These are phyloP conservation scores for Rhegmatorhina hoffmannsi DNA, from an alignment of 2,113 vertebrate species.

Conservation along the genomic window DNA sequence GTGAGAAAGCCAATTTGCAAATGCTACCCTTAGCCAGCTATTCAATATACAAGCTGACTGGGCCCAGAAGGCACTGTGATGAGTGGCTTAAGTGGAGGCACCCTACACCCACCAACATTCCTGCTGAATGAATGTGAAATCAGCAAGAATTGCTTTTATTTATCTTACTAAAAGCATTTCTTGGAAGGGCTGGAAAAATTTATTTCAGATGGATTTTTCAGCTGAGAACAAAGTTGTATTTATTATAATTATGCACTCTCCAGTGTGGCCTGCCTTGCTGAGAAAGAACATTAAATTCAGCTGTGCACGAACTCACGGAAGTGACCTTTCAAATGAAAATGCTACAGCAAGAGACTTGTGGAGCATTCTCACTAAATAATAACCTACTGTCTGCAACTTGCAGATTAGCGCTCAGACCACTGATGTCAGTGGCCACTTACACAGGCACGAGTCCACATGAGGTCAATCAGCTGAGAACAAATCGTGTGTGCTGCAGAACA, in stretches of 20 bases:
- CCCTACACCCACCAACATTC: constrained; percentile 65
- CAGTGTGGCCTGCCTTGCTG: constrained; percentile 50
- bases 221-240: constrained; percentile 66
- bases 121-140: constrained; percentile 59
- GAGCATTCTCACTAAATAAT: constrained; percentile 55
- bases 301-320: constrained; percentile 42
- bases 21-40: constrained; percentile 42
- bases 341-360: constrained; percentile 8
- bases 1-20: constrained; percentile 29
- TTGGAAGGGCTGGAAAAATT: constrained; percentile 61
- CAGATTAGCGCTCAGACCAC: constrained; percentile 24
- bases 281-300: constrained; percentile 68
- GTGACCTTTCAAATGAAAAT: constrained; percentile 64
- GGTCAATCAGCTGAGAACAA: constrained; percentile 16
- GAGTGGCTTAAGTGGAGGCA: constrained; percentile 66
- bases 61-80: constrained; percentile 60
- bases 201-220: constrained; percentile 65
- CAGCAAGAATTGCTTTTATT: constrained; percentile 67
- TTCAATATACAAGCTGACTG: constrained; percentile 21
- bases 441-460: constrained; percentile 16
- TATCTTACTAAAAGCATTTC: constrained; percentile 59
- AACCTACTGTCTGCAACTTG: constrained; percentile 49
- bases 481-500: background rate
- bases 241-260: constrained; percentile 53
- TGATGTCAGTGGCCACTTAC: constrained; percentile 42